These are phyloP conservation scores for Dasyurus viverrinus DNA, from an alignment of 2,113 vertebrate genomes.

Conservation along the genomic window DNA sequence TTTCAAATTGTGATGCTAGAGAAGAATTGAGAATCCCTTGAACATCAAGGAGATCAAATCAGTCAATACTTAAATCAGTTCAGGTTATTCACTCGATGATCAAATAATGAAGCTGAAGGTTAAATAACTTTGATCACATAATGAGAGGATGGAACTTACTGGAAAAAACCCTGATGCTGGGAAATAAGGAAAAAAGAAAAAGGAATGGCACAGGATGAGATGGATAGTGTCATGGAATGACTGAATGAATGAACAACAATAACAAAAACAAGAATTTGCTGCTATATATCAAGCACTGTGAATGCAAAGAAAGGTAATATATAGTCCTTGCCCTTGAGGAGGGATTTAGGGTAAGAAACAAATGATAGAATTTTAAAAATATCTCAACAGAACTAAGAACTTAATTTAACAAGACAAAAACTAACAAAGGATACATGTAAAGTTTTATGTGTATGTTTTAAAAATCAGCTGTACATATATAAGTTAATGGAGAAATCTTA, in stretches of 20 bases:
- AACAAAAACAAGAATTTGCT: too few species aligned
- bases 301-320: not conserved
- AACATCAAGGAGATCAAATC: too few species aligned
- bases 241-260: too few species aligned
- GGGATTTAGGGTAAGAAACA: not conserved
- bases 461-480: not conserved
- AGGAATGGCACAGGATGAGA: not conserved
- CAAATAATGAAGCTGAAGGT: not conserved
- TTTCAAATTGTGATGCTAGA: too few species aligned
- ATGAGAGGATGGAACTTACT: not conserved
- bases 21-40: too few species aligned
- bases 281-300: too few species aligned
- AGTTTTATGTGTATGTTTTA: not conserved
- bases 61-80: too few species aligned
- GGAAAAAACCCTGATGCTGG: not conserved
- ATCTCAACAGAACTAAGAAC: not conserved
- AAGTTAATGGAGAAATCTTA: not conserved
- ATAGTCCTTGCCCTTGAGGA: not conserved
- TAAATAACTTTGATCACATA: not conserved
- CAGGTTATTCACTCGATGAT: not conserved
- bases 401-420: not conserved
- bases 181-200: not conserved
- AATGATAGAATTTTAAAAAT: not conserved
- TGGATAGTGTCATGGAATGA: not conserved
- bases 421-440: not conserved